Percentiles rank a stretch among this genome's conserved stretches.
Evolutionary conservation across 2,797 vertebrate genomes (phyloP).

Genomic region (Darevskia nairensis): DNA sequence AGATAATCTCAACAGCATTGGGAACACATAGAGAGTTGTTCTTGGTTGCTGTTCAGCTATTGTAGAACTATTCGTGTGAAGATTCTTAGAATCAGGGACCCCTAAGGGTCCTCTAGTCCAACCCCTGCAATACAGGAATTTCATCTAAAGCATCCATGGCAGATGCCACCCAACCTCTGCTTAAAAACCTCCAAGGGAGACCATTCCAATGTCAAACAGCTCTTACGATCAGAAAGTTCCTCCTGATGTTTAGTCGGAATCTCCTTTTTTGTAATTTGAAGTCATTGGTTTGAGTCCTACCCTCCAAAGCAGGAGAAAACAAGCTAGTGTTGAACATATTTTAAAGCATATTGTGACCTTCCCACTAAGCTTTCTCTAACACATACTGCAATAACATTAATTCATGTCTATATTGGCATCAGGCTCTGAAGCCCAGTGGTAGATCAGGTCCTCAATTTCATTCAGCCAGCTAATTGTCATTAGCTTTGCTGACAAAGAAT

Average conservation of each 20-base stretch:
- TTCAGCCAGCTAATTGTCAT: slow-evolving; percentile 22
- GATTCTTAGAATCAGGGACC: too few species aligned
- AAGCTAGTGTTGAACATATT: neutral
- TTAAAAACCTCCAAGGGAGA: too few species aligned
- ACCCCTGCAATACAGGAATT: too few species aligned
- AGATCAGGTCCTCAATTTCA: neutral
- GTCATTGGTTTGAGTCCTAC: too few species aligned
- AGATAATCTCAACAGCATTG: neutral
- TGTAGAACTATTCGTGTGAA: neutral
- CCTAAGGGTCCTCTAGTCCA: too few species aligned
- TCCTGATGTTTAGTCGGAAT: too few species aligned
- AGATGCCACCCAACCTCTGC: too few species aligned
- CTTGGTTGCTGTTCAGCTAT: neutral
- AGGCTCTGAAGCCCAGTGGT: slow-evolving; percentile 1
- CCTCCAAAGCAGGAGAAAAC: too few species aligned
- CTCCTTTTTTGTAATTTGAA: too few species aligned
- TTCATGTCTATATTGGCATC: neutral
- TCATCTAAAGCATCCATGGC: too few species aligned
- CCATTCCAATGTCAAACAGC: too few species aligned
- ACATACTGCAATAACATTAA: neutral
- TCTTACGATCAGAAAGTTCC: too few species aligned
- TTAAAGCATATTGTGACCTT: neutral
- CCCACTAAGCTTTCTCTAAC: neutral
- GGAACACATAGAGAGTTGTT: neutral
- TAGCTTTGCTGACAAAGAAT: slow-evolving; percentile 7